These are phyloP conservation scores for Mormyrus iriodes DNA, from an alignment of 2,113 vertebrate species.

Conservation along the genomic window DNA sequence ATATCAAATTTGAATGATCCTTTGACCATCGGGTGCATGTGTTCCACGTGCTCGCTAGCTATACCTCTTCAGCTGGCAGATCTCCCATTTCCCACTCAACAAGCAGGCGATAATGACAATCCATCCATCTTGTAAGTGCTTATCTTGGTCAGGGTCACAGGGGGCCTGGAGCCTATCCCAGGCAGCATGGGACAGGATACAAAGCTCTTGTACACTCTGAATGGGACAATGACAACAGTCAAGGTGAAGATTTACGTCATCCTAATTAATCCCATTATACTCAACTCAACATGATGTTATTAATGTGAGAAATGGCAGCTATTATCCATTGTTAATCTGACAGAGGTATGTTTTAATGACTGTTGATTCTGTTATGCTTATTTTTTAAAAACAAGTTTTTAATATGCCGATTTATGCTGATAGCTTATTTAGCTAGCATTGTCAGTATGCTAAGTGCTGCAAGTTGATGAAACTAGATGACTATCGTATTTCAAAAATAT, in stretches of 20 bases:
- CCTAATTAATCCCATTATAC: background rate
- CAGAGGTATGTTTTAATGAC: background rate
- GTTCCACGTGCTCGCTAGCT: background rate
- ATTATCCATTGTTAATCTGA: background rate
- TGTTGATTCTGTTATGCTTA: background rate
- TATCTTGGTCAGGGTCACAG: background rate
- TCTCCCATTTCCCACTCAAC: background rate
- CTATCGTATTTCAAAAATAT: background rate
- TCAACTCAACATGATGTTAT: background rate
- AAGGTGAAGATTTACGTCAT: background rate
- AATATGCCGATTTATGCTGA: background rate
- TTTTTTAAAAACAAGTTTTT: background rate
- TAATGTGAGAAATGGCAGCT: background rate
- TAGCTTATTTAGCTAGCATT: background rate
- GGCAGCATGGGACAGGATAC: background rate
- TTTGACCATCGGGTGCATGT: background rate
- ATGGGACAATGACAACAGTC: background rate
- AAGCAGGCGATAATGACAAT: background rate
- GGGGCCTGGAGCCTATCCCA: background rate
- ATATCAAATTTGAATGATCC: background rate
- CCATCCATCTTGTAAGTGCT: background rate
- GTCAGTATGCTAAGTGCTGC: background rate
- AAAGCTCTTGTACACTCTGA: background rate
- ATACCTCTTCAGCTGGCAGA: background rate
- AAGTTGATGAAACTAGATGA: background rate